Conservation (phyloP, 2,113 vertebrate species). For the Eclectus roratus region DNA sequence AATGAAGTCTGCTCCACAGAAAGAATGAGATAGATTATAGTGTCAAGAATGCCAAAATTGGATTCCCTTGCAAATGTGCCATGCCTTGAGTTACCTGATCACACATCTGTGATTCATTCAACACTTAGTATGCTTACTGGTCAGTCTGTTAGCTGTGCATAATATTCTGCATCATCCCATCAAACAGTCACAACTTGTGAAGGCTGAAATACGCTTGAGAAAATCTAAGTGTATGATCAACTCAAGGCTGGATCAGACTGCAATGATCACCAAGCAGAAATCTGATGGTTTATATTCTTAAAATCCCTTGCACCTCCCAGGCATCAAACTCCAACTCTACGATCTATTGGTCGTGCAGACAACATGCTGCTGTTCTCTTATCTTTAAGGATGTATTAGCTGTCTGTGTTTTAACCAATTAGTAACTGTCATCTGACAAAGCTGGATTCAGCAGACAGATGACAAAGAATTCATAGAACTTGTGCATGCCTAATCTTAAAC, state of each 20-base stretch:
- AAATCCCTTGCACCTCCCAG: not conserved
- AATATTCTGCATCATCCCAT: not conserved
- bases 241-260: not conserved
- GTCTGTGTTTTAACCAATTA: not conserved
- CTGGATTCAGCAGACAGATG: not conserved
- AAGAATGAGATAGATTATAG: not conserved
- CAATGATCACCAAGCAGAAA: not conserved
- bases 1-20: not conserved
- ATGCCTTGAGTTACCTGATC: not conserved
- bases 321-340: not conserved
- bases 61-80: not conserved
- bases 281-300: not conserved
- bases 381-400: not conserved
- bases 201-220: not conserved
- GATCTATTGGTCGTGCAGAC: fast-evolving
- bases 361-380: not conserved
- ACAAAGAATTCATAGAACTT: not conserved
- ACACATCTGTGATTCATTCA: not conserved
- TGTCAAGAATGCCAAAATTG: not conserved
- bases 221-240: not conserved
- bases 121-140: not conserved
- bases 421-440: not conserved
- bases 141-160: not conserved
- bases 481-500: not conserved
- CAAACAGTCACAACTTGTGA: not conserved